Percentiles rank a stretch among this genome's conserved stretches.
Conservation (phyloP, 2,888 invertebrate genomes). For the Nasonovia ribisnigri region DNA sequence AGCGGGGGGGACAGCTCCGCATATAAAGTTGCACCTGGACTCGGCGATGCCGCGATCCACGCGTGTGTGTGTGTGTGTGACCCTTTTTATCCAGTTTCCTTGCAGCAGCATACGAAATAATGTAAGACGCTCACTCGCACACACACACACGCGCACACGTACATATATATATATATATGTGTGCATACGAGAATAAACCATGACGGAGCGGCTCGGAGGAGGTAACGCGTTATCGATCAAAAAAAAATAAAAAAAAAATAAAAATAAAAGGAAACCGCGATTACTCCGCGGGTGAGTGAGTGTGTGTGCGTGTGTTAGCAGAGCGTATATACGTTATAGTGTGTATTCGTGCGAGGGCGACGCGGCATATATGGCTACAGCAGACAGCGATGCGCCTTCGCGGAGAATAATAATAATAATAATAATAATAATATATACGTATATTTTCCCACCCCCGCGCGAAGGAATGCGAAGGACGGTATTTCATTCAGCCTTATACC, state of each 20-base stretch:
- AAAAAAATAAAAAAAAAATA: conserved; percentile 25
- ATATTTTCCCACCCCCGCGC: conserved; percentile 38
- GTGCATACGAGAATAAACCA: not conserved
- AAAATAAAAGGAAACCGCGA: conserved; percentile 56
- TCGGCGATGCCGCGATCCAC: not conserved
- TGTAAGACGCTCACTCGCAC: not conserved
- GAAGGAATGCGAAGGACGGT: conserved; percentile 49
- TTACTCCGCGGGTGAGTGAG: not conserved
- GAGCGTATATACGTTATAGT: too few species aligned
- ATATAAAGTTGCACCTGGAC: conserved; percentile 56
- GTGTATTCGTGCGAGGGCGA: not conserved
- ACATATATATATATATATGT: too few species aligned
- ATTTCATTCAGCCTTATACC: conserved; percentile 61
- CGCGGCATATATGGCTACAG: not conserved
- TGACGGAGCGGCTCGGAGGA: conserved; percentile 21
- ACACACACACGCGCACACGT: not conserved
- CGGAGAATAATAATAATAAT: conserved; percentile 1
- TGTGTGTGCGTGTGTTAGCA: not conserved
- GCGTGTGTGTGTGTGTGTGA: conserved; percentile 20
- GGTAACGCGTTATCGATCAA: conserved; percentile 60
- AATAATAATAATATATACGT: conserved; percentile 10
- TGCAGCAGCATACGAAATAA: conserved; percentile 40
- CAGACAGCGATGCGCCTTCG: conserved; percentile 62
- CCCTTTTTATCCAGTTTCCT: conserved; percentile 59
- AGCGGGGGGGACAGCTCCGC: conserved; percentile 27